Evolutionary conservation across 2,888 invertebrate genomes (phyloP).

Genomic region (Xylota segnis): DNA sequence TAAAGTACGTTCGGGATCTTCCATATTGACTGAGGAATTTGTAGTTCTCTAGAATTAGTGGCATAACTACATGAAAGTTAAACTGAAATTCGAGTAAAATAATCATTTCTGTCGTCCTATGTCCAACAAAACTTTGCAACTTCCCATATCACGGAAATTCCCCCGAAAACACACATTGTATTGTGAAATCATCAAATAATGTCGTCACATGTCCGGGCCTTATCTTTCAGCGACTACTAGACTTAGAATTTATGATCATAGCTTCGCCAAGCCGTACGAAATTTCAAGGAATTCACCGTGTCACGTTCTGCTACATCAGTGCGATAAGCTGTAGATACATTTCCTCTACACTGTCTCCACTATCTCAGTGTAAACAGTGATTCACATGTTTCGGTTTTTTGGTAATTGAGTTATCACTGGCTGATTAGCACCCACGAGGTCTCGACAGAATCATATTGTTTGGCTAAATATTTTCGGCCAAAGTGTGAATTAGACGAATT

Average conservation of each 20-base stretch:
- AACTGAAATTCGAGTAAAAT: no score
- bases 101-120: no score
- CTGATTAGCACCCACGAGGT: conserved; percentile 44
- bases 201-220: neutral
- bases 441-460: neutral
- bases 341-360: neutral
- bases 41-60: no score
- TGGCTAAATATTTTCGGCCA: neutral
- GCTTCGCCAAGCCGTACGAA: neutral
- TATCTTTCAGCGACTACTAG: neutral
- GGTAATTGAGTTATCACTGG: conserved; percentile 34
- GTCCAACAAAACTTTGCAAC: no score
- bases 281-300: neutral
- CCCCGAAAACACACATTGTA: neutral
- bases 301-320: conserved; percentile 11
- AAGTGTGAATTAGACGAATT: conserved; percentile 22
- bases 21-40: no score
- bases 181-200: conserved; percentile 11
- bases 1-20: no score
- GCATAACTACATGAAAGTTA: no score
- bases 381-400: conserved; percentile 5
- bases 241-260: neutral
- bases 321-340: conserved; percentile 1
- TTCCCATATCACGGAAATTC: no score
- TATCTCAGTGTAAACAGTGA: conserved; percentile 27